Evolutionary conservation across 2,113 vertebrate species (phyloP).

Genomic region (Hepsetus odoe): DNA sequence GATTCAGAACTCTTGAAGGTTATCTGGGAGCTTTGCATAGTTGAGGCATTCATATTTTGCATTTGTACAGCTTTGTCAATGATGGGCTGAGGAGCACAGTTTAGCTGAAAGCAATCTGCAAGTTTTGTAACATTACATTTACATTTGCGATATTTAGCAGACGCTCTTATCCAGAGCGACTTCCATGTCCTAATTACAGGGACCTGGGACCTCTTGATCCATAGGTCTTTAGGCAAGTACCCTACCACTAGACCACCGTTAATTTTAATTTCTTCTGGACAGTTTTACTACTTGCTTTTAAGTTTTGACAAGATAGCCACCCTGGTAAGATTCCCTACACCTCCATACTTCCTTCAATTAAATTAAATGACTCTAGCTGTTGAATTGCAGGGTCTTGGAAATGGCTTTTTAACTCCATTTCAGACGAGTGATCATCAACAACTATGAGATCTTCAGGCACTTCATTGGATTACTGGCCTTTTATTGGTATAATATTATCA

Average conservation of each 20-base stretch:
- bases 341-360: slow-evolving; percentile 26
- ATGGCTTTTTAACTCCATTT: slow-evolving; percentile 30
- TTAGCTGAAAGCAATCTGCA: slow-evolving; percentile 11
- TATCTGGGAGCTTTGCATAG: too few relatives aligned
- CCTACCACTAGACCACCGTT: too few relatives aligned
- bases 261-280: background rate
- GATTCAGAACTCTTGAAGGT: background rate
- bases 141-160: too few relatives aligned
- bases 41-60: background rate
- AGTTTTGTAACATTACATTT: too few relatives aligned
- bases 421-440: slow-evolving; percentile 17
- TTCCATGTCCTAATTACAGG: too few relatives aligned
- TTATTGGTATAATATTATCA: background rate
- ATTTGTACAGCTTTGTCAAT: background rate
- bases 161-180: too few relatives aligned
- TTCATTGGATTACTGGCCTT: background rate
- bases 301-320: slow-evolving; percentile 24
- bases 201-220: too few relatives aligned
- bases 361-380: slow-evolving; percentile 24
- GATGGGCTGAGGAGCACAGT: background rate
- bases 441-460: background rate
- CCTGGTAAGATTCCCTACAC: background rate
- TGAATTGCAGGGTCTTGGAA: background rate
- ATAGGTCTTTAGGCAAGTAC: too few relatives aligned
- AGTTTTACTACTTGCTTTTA: background rate